phyloP scores from a whole-genome alignment of 2,113 vertebrate species.

The Oreocharis arfaki region DNA sequence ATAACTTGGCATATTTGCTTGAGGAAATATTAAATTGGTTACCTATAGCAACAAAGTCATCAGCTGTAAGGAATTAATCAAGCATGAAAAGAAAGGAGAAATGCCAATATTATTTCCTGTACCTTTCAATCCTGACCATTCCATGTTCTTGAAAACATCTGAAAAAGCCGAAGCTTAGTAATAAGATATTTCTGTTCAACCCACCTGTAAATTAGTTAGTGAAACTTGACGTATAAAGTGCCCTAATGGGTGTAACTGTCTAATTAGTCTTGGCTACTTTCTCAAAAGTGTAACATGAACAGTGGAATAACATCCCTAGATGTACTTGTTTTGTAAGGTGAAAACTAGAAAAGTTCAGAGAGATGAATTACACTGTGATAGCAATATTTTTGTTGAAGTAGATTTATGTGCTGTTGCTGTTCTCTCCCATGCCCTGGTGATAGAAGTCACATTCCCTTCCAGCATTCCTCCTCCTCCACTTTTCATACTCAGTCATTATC shows the following conservation, averaged over 20 bases:
- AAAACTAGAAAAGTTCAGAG: slow-evolving; percentile 36
- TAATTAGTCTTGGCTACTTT: slow-evolving; percentile 44
- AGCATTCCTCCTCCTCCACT: slow-evolving; percentile 11
- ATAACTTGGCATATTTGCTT: background rate
- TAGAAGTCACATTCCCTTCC: background rate
- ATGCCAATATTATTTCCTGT: background rate
- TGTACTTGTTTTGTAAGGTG: slow-evolving; percentile 36
- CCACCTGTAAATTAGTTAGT: slow-evolving; percentile 18
- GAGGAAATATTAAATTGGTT: background rate
- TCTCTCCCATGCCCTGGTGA: background rate
- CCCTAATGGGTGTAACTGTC: slow-evolving; percentile 47
- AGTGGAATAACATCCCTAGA: slow-evolving; percentile 39
- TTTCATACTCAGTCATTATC: slow-evolving; percentile 44
- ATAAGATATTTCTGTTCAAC: slow-evolving; percentile 34
- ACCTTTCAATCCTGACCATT: background rate
- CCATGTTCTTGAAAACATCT: background rate
- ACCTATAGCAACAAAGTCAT: background rate
- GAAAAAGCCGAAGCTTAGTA: background rate
- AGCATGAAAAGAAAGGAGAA: background rate
- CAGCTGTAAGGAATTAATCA: background rate
- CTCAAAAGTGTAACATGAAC: slow-evolving; percentile 49
- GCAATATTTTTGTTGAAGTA: slow-evolving; percentile 17
- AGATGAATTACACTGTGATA: background rate
- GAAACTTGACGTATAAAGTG: slow-evolving; percentile 46
- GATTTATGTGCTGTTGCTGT: background rate